Percentiles rank a stretch among this genome's conserved stretches.
Conservation (phyloP, 2,888 invertebrate genomes). For the Drosophila mettleri region DNA sequence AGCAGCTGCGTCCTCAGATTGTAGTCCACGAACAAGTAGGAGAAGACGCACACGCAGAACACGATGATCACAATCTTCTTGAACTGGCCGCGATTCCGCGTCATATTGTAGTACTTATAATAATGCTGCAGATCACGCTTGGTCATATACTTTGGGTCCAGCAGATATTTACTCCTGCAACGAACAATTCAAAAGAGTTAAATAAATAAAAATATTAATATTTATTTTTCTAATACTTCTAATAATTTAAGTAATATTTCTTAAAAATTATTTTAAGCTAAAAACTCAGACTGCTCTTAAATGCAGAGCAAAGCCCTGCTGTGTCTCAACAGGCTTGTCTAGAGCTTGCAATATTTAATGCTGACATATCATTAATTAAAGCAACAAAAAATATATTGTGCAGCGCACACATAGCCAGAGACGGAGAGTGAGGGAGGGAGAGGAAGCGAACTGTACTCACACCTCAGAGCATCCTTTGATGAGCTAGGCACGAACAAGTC, state of each 20-base stretch:
- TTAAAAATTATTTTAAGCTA: too few relatives aligned
- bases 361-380: slow-evolving; percentile 67
- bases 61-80: slow-evolving; percentile 82
- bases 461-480: slow-evolving; percentile 17
- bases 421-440: not conserved
- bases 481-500: slow-evolving; percentile 19
- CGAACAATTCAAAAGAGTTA: too few relatives aligned
- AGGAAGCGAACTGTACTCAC: slow-evolving; percentile 26
- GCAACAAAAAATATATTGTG: slow-evolving; percentile 56
- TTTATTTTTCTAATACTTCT: too few relatives aligned
- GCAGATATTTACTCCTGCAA: slow-evolving; percentile 78
- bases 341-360: slow-evolving; percentile 34
- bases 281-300: not conserved
- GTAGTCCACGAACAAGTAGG: slow-evolving; percentile 83
- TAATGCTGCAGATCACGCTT: slow-evolving; percentile 83
- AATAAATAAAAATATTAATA: too few relatives aligned
- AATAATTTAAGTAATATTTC: too few relatives aligned
- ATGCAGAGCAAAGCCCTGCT: slow-evolving; percentile 26
- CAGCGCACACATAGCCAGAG: slow-evolving; percentile 17
- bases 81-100: slow-evolving; percentile 78
- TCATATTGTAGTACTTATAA: slow-evolving; percentile 82
- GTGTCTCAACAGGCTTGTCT: slow-evolving; percentile 29
- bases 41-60: slow-evolving; percentile 81
- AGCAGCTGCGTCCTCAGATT: slow-evolving; percentile 82
- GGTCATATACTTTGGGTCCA: slow-evolving; percentile 84